Evolutionary conservation across 2,797 vertebrate species (phyloP), one percentile per base, ranked within the genome.

Genomic region (Poecile montanus): DNA sequence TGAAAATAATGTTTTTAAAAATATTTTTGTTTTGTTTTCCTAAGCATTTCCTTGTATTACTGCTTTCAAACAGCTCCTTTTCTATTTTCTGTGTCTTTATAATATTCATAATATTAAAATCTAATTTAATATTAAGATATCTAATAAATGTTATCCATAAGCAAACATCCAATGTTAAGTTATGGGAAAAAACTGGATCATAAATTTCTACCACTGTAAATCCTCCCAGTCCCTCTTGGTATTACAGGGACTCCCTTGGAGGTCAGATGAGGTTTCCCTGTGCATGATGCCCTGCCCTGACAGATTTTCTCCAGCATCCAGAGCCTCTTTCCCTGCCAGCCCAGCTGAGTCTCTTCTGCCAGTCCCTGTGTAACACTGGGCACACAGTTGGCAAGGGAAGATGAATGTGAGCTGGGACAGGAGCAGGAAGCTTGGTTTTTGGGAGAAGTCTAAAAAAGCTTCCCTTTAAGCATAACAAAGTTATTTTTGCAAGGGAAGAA

Each of bases 21-120:
- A 3, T 8, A 2, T 1, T 29, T 4, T 20, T 16, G 53, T 22
- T 4, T 12, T 14, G 6, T 34, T 22, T 8, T 10, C 36, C 19
- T 45, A 45, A 38, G 16, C 3, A 20, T 6, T 84, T 75, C 9
- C 17, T 57, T 61, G 4, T 11, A 16, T 47, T 36, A 10, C 7
- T 72, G 7, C 25, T 76, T 22, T n/a, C 17, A 56, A 40, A 21
- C 8, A n/a, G 8, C 18, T 76, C 18, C 14, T 57, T 30, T 76
- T 66, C 8, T 65, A 14, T 57, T 85, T 78, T 7, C 30, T 11
- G 0, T 54, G 16, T 20, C 6, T 18, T 75, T 68, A 45, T 38
- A 74, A 72, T 34, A 26, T 22, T 7, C 5, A 1, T 25, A 42
- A 42, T 42, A 42, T 42, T 42, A 42, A 42, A 42, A 42, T 42